A percentile compares a stretch with the other conserved stretches of the same genome.
Evolutionary conservation across 2,113 vertebrate genomes (phyloP).

Genomic region (Acanthisitta chloris): DNA sequence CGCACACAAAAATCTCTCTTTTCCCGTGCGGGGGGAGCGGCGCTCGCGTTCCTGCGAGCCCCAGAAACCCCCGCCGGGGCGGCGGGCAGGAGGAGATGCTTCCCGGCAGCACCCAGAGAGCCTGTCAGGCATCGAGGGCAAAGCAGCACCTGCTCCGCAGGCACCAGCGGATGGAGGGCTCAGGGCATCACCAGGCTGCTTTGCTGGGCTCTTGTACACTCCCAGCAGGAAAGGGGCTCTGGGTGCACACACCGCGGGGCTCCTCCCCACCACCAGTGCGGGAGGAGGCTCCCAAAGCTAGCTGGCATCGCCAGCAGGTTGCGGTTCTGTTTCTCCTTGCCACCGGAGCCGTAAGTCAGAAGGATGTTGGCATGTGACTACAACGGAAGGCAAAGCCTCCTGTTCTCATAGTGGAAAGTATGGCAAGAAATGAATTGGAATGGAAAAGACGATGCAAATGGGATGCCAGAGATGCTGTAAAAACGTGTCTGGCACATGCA

Average conservation of each 20-base stretch:
- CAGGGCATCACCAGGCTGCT: fast-evolving
- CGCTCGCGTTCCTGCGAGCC: too few species aligned
- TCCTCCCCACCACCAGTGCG: fast-evolving
- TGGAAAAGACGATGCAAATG: neutral
- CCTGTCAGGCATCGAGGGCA: fast-evolving
- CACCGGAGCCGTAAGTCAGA: neutral
- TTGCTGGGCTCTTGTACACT: neutral
- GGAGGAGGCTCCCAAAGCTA: neutral
- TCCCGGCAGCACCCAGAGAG: fast-evolving
- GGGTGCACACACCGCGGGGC: too few species aligned
- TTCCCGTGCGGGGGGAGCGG: too few species aligned
- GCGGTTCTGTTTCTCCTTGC: neutral
- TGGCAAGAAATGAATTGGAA: neutral
- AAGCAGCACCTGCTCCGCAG: fast-evolving
- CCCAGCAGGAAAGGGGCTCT: neutral
- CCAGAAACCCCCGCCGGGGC: too few species aligned
- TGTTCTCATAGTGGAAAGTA: fast-evolving
- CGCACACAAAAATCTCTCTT: too few species aligned
- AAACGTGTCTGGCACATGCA: neutral
- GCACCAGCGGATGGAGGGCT: fast-evolving
- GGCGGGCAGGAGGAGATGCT: too few species aligned
- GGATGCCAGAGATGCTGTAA: neutral
- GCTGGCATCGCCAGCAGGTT: neutral
- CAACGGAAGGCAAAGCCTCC: neutral
- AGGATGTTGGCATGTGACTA: neutral